These are phyloP conservation scores for Diacarnus erythraeanus DNA, from an alignment of 37 sponge, comb jelly and placozoan species.

Conservation along the genomic window DNA sequence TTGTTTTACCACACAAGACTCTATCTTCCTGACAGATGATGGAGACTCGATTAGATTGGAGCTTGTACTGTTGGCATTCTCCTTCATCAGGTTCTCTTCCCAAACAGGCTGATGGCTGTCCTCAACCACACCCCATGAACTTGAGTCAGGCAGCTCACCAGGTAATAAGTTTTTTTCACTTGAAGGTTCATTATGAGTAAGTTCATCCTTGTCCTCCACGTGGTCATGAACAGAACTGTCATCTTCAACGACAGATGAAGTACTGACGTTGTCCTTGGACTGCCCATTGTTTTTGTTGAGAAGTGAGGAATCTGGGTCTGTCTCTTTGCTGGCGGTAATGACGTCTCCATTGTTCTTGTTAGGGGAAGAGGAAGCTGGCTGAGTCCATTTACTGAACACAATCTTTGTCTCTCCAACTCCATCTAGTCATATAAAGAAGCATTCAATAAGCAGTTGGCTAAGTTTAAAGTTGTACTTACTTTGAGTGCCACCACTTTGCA, in stretches of 20 bases:
- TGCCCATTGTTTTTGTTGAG: neutral
- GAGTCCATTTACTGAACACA: neutral
- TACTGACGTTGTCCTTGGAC: neutral
- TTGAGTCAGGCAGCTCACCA: neutral
- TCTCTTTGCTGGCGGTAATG: neutral
- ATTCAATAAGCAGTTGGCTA: neutral
- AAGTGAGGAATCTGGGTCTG: neutral
- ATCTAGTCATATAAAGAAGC: neutral
- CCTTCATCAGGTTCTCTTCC: neutral
- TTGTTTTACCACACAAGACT: neutral
- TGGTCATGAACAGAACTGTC: no score
- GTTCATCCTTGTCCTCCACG: neutral
- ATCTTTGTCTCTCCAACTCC: slow-evolving; percentile 1
- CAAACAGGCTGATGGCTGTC: neutral
- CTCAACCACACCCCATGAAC: neutral
- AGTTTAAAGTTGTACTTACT: neutral
- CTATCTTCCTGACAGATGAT: neutral
- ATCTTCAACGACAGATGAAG: neutral
- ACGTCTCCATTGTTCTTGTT: neutral
- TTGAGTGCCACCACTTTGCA: neutral
- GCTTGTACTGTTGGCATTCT: neutral
- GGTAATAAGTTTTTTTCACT: neutral
- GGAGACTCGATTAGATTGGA: neutral
- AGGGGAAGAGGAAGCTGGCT: neutral
- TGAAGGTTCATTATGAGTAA: neutral